These are phyloP conservation scores for Cinclus cinclus DNA, from an alignment of 2,113 vertebrate genomes.

Conservation along the genomic window DNA sequence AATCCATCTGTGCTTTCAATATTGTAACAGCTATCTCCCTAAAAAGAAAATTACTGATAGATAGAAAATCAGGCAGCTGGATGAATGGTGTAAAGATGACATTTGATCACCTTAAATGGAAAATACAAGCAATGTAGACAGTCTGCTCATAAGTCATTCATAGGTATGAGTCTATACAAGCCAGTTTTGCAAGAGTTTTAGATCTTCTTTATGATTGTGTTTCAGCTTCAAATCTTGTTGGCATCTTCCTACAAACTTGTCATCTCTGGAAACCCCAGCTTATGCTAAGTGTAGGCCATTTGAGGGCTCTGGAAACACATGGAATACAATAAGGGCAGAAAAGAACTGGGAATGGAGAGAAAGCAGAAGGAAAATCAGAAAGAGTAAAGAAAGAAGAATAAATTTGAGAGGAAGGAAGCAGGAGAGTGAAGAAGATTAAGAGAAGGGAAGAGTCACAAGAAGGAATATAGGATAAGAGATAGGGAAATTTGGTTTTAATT, in stretches of 20 bases:
- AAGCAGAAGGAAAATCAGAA: background rate
- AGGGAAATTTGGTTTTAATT: slow-evolving; percentile 60
- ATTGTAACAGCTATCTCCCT: background rate
- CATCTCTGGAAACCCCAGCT: slow-evolving; percentile 30
- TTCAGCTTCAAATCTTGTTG: slow-evolving; percentile 19
- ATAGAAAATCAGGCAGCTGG: background rate
- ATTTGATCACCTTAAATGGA: slow-evolving; percentile 45
- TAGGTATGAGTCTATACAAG: slow-evolving; percentile 46
- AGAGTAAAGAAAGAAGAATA: background rate
- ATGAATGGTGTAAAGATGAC: background rate
- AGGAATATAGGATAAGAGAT: slow-evolving; percentile 12
- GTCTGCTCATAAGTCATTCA: slow-evolving; percentile 3
- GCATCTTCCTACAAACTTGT: slow-evolving; percentile 32
- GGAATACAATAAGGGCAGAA: background rate
- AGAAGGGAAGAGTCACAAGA: background rate
- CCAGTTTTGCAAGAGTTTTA: slow-evolving; percentile 41
- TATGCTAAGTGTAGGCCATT: background rate
- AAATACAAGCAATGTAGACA: slow-evolving; percentile 14
- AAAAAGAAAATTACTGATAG: background rate
- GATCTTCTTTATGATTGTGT: background rate
- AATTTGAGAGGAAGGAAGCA: background rate
- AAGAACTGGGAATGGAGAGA: background rate
- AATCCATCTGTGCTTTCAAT: background rate
- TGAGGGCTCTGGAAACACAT: background rate
- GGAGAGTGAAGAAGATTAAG: background rate